These are phyloP conservation scores for Lithophane semibrunnea DNA, from an alignment of 2,888 invertebrate genomes.

Conservation along the genomic window DNA sequence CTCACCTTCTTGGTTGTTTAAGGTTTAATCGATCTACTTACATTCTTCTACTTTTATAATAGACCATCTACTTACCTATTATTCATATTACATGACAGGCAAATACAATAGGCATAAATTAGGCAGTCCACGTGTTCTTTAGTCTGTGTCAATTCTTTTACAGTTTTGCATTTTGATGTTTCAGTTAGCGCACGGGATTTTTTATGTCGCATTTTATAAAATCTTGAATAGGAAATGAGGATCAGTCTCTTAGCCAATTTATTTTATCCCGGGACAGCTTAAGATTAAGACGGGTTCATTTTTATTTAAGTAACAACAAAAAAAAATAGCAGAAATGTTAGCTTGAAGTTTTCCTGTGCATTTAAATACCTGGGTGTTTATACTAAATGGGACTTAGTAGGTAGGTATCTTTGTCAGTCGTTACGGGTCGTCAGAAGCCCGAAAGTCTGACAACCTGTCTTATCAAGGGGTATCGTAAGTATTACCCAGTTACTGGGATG, in stretches of 20 bases:
- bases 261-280: slow-evolving; percentile 66
- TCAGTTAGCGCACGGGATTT: slow-evolving; percentile 37
- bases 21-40: slow-evolving; percentile 16
- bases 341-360: slow-evolving; percentile 27
- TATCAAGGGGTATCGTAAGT: too few relatives aligned
- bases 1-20: slow-evolving; percentile 21
- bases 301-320: slow-evolving; percentile 51
- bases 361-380: background rate
- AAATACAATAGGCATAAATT: background rate
- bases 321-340: slow-evolving; percentile 30
- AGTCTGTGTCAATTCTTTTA: slow-evolving; percentile 12
- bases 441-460: too few relatives aligned
- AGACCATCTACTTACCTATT: background rate
- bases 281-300: slow-evolving; percentile 64
- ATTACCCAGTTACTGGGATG: too few relatives aligned
- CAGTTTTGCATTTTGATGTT: slow-evolving; percentile 47
- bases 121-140: background rate
- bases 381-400: background rate
- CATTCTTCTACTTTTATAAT: background rate
- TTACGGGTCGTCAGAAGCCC: too few relatives aligned
- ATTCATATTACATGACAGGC: background rate
- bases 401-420: too few relatives aligned
- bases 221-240: slow-evolving; percentile 65
- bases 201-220: slow-evolving; percentile 59
- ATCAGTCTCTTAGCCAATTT: slow-evolving; percentile 66